Base-by-base conservation (phyloP, 1,140 invertebrate genomes). In the Nasonia vitripennis region DNA sequence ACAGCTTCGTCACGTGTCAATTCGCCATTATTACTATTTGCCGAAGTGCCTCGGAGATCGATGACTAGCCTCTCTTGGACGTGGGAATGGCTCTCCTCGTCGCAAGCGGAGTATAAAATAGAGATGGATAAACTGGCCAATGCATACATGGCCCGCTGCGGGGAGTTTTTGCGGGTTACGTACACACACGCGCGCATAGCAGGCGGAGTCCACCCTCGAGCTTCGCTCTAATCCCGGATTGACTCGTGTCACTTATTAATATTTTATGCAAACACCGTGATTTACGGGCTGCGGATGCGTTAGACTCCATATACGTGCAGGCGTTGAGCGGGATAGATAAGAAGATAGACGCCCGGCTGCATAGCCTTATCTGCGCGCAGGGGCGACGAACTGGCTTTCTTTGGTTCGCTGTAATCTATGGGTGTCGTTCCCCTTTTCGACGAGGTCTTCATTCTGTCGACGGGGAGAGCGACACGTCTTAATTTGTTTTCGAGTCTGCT, bases 171-270 rank as follows among this genome's bases (percentile, higher is more conserved):
- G 81, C 55, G 68, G 82, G 17, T 51, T 77, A 9, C 75, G n/a
- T 17, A n/a, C 17, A 23, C 45, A 6, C 37, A 62, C 27, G 5
- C 27, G 5, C 3, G 34, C 34, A 37, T 37, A 37, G 34, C 34
- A 78, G 14, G 51, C 11, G 31, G 48, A 55, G 17, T 45, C 31
- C 6, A 79, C 79, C 83, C 80, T 48, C 70, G 84, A 80, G 68
- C 75, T 45, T 78, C 79, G 77, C 88, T 85, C 86, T 93, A 93
- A 93, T 93, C 92, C 92, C 88, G 91, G 93, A 93, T 93, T 93
- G 91, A 93, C 93, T 93, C 92, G 92, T 93, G 92, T 93, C 92
- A 91, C 92, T 93, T 93, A 93, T 93, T 93, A 93, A 93, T 93
- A 93, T 93, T 93, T 93, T 93, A 93, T 93, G 92, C 92, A 93